Evolutionary conservation across 2,888 invertebrate genomes (phyloP).

Genomic region (Pediacus dermestoides): DNA sequence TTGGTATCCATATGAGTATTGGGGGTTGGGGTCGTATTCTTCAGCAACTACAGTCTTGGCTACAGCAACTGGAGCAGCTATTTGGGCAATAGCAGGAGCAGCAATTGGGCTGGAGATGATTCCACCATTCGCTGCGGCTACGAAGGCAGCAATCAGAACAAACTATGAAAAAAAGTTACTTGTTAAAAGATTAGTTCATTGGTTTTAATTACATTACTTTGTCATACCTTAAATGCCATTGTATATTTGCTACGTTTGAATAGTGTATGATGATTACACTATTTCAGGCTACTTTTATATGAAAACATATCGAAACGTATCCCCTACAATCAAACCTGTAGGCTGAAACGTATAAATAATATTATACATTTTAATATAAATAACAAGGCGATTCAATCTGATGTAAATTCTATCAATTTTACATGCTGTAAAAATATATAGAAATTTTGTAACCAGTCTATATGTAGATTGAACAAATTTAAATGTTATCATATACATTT

Average conservation of each 20-base stretch:
- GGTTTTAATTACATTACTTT: not conserved
- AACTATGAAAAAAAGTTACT: constrained; percentile 2
- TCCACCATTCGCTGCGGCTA: constrained; percentile 45
- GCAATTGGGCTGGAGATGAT: constrained; percentile 7
- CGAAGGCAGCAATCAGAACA: constrained; percentile 9
- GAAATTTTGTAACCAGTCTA: too few species aligned
- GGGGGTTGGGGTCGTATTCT: constrained; percentile 60
- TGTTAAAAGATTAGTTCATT: constrained; percentile 1
- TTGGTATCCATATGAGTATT: constrained; percentile 66
- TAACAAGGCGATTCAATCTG: too few species aligned
- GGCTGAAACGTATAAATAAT: too few species aligned
- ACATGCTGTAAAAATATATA: too few species aligned
- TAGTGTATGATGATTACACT: too few species aligned
- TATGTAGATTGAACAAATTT: too few species aligned
- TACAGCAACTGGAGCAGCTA: constrained; percentile 23
- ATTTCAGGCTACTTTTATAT: too few species aligned
- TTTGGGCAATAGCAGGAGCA: constrained; percentile 13
- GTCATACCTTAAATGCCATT: constrained; percentile 1
- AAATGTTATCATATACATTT: too few species aligned
- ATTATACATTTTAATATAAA: too few species aligned
- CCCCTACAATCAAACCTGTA: too few species aligned
- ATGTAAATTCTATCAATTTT: too few species aligned
- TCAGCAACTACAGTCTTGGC: constrained; percentile 29
- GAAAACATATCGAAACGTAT: too few species aligned
- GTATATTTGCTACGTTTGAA: not conserved